phyloP scores from a whole-genome alignment of 1,140 invertebrate genomes.

The Listronotus bonariensis region DNA sequence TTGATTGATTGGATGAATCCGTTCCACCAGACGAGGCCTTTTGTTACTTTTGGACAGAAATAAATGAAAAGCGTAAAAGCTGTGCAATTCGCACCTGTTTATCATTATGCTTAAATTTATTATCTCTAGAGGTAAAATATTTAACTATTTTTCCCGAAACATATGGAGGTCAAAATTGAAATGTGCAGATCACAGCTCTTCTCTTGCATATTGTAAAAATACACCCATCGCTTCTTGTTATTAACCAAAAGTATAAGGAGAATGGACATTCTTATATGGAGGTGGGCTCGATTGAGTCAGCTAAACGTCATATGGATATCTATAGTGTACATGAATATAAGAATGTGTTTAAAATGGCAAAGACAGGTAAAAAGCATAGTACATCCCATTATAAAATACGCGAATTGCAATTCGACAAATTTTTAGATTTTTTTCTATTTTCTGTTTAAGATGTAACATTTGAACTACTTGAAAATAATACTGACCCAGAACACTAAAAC shows the following conservation, averaged over 20 bases:
- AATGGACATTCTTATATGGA: too few relatives aligned
- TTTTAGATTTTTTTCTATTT: background rate
- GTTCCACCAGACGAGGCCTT: conserved; percentile 27
- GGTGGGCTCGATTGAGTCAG: too few relatives aligned
- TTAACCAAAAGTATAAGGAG: background rate
- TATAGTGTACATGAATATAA: conserved; percentile 5
- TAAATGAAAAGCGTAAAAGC: conserved; percentile 36
- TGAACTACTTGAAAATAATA: too few relatives aligned
- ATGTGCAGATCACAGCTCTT: conserved; percentile 18
- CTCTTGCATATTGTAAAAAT: conserved; percentile 11
- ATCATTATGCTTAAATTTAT: background rate
- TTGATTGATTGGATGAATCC: conserved; percentile 37
- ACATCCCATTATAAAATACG: background rate
- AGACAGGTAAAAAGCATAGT: background rate
- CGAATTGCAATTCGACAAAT: background rate
- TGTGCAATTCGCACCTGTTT: conserved; percentile 4
- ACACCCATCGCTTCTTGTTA: conserved; percentile 2
- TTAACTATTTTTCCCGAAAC: conserved; percentile 26
- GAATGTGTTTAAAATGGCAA: conserved; percentile 2
- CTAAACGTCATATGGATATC: background rate
- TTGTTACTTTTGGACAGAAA: conserved; percentile 40
- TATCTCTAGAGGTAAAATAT: conserved; percentile 1
- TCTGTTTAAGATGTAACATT: too few relatives aligned
- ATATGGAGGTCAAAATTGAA: conserved; percentile 28
- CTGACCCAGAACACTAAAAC: too few relatives aligned